A percentile compares a stretch with the other conserved stretches of the same genome.
These are phyloP conservation scores for Torymus texanus DNA, from an alignment of 2,888 invertebrate genomes.

Conservation along the genomic window DNA sequence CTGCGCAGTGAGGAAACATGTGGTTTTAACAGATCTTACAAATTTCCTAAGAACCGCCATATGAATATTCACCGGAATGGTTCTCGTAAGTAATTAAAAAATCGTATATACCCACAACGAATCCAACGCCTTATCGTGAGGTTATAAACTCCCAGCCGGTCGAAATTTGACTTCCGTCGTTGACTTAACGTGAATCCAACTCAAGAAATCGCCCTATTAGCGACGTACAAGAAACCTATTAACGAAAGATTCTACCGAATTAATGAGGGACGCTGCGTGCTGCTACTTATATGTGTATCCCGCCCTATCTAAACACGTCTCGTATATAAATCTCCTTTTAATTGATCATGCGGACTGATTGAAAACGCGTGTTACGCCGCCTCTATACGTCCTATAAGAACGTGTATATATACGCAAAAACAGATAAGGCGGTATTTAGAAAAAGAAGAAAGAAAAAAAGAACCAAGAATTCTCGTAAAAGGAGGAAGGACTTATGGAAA, in stretches of 20 bases:
- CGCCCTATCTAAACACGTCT: constrained; percentile 34
- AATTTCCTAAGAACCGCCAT: no score
- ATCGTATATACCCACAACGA: no score
- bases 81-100: no score
- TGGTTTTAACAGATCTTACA: no score
- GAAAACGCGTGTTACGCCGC: constrained; percentile 34
- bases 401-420: no score
- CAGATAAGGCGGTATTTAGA: no score
- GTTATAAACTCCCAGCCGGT: no score
- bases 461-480: neutral
- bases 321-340: constrained; percentile 47
- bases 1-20: no score
- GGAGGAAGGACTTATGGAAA: neutral
- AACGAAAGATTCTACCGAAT: constrained; percentile 40
- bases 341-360: constrained; percentile 29
- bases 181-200: constrained; percentile 21
- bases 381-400: neutral
- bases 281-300: neutral
- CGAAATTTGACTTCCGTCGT: no score
- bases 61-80: no score
- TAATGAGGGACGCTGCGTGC: constrained; percentile 20
- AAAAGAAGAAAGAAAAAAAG: no score
- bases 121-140: no score
- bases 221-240: constrained; percentile 36
- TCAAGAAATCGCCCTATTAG: constrained; percentile 22